phyloP scores from a whole-genome alignment of 2,113 vertebrate species.

The Stigmatopora nigra region DNA sequence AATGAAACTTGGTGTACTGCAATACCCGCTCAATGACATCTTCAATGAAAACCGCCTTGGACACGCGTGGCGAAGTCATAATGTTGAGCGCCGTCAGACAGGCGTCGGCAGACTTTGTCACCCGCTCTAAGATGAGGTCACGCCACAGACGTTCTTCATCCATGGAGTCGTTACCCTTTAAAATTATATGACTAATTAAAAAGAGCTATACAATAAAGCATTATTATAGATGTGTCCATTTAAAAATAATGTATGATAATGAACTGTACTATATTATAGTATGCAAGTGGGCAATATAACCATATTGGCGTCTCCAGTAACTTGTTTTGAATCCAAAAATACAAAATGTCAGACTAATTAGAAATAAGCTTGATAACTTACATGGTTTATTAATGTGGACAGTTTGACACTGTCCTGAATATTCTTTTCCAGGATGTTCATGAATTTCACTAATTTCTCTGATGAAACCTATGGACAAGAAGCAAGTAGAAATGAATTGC shows the following conservation, averaged over 20 bases:
- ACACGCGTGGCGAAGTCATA: conserved; percentile 94
- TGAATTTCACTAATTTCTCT: conserved; percentile 87
- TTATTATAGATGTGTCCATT: not conserved
- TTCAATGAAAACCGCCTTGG: conserved; percentile 95
- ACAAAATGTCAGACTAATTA: not conserved
- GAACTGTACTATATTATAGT: too few relatives aligned
- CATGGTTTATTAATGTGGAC: conserved; percentile 85
- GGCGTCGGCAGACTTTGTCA: conserved; percentile 94
- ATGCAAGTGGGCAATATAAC: too few relatives aligned
- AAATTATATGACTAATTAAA: not conserved
- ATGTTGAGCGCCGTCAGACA: conserved; percentile 93
- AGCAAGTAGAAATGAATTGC: not conserved
- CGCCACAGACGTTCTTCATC: conserved; percentile 94
- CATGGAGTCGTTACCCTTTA: conserved; percentile 87
- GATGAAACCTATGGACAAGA: conserved; percentile 76
- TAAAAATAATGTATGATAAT: too few relatives aligned
- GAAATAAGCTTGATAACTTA: conserved; percentile 59
- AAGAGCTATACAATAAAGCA: not conserved
- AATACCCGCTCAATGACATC: conserved; percentile 94
- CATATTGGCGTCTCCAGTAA: too few relatives aligned
- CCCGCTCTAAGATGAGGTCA: conserved; percentile 95
- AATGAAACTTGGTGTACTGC: conserved; percentile 95
- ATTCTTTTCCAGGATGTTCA: conserved; percentile 95
- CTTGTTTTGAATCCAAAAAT: too few relatives aligned
- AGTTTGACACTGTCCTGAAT: conserved; percentile 95